Evolutionary conservation across 30 jellyfish, hydroid and myxozoan species (phyloP).

Genomic region (Phacellophora camtschatica): DNA sequence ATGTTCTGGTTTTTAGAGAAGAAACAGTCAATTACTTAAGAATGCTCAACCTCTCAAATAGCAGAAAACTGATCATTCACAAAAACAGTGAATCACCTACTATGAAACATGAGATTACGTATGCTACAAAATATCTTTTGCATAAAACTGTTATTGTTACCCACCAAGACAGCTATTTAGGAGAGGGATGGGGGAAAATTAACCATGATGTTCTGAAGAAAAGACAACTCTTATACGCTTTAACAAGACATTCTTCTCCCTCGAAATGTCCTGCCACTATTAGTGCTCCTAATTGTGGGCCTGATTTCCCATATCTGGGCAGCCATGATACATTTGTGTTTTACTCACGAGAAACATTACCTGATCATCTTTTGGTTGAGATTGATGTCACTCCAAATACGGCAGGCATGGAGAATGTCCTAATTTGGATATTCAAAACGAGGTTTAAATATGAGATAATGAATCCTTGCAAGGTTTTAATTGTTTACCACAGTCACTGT

Average conservation of each 20-base stretch:
- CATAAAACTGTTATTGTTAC: constrained; percentile 61
- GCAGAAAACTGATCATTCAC: constrained; percentile 67
- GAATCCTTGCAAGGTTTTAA: constrained; percentile 71
- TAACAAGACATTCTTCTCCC: constrained; percentile 77
- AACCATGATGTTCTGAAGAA: constrained; percentile 31
- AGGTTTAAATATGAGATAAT: constrained; percentile 43
- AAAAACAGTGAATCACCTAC: constrained; percentile 83
- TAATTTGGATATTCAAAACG: constrained; percentile 66
- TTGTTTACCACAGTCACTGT: constrained; percentile 73
- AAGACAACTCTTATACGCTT: constrained; percentile 67
- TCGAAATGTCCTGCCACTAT: constrained; percentile 39
- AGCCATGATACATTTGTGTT: constrained; percentile 84
- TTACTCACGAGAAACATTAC: constrained; percentile 2
- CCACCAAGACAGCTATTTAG: constrained; percentile 80
- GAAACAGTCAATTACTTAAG: constrained; percentile 45
- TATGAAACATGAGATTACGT: constrained; percentile 52
- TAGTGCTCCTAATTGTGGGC: constrained; percentile 54
- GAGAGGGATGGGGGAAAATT: constrained; percentile 87
- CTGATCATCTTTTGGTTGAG: constrained; percentile 31
- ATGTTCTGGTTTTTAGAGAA: constrained; percentile 61
- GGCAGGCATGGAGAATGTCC: constrained; percentile 70
- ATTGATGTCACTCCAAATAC: constrained; percentile 66
- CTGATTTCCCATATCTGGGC: constrained; percentile 55
- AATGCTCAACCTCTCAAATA: constrained; percentile 33
- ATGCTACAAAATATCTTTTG: constrained; percentile 60